These are phyloP conservation scores for Acrocera orbiculus DNA, from an alignment of 2,888 invertebrate species.

Conservation along the genomic window DNA sequence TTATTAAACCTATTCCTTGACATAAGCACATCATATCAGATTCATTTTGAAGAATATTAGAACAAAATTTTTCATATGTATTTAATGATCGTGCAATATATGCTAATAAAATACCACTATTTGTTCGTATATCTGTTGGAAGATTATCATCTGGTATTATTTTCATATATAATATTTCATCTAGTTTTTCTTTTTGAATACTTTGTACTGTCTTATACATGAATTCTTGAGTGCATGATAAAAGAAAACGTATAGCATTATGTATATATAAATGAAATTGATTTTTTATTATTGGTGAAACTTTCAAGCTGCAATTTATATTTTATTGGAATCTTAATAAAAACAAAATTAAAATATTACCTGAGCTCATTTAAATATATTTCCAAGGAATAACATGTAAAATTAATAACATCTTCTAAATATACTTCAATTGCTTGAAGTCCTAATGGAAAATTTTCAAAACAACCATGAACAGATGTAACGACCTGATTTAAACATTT, in stretches of 20 bases:
- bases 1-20: slow-evolving; percentile 21
- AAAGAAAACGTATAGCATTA: slow-evolving; percentile 28
- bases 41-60: background rate
- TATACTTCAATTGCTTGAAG: slow-evolving; percentile 18
- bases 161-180: slow-evolving; percentile 14
- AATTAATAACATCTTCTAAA: slow-evolving; percentile 17
- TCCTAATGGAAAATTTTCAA: slow-evolving; percentile 27
- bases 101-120: slow-evolving; percentile 40
- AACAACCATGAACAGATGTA: slow-evolving; percentile 21
- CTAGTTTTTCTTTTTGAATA: background rate
- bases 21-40: slow-evolving; percentile 15
- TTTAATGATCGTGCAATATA: slow-evolving; percentile 32
- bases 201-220: slow-evolving; percentile 18
- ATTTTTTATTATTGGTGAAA: slow-evolving; percentile 26
- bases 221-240: slow-evolving; percentile 29
- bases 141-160: slow-evolving; percentile 34
- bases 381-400: slow-evolving; percentile 18
- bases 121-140: slow-evolving; percentile 47
- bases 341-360: slow-evolving; percentile 12
- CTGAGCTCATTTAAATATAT: slow-evolving; percentile 19
- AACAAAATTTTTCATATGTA: slow-evolving; percentile 18
- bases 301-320: slow-evolving; percentile 11
- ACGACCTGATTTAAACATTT: slow-evolving; percentile 8
- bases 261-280: slow-evolving; percentile 27
- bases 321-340: background rate